phyloP scores from a whole-genome alignment of 2,113 vertebrate genomes.

The Dromaius novaehollandiae region DNA sequence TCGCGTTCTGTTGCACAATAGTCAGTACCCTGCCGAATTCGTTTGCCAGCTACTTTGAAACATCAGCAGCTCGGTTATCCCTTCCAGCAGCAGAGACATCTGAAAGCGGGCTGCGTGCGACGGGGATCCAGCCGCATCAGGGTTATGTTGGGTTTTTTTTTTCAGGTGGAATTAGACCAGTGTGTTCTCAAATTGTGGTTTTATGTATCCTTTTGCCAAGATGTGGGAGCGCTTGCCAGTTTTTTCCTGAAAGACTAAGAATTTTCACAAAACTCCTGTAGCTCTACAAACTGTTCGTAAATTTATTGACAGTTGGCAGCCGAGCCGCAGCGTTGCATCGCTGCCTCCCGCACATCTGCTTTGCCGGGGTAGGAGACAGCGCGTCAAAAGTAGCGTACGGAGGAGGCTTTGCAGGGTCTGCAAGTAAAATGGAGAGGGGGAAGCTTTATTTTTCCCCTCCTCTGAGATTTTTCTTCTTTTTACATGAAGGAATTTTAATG shows the following conservation, averaged over 20 bases:
- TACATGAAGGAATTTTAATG: slow-evolving; percentile 16
- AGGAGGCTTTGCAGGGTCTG: slow-evolving; percentile 40
- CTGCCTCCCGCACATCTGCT: slow-evolving; percentile 50
- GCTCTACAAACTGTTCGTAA: slow-evolving; percentile 65
- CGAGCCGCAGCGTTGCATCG: slow-evolving; percentile 10
- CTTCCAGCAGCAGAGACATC: not conserved
- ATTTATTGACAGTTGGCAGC: slow-evolving; percentile 62
- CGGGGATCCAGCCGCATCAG: not conserved
- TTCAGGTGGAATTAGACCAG: slow-evolving; percentile 46
- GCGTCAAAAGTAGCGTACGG: slow-evolving; percentile 25
- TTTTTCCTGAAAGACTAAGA: slow-evolving; percentile 62
- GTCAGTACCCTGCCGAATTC: slow-evolving; percentile 16
- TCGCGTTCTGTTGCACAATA: not conserved
- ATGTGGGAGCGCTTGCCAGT: slow-evolving; percentile 55
- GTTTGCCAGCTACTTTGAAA: slow-evolving; percentile 40
- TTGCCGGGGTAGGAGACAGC: slow-evolving; percentile 17
- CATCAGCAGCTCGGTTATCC: not conserved
- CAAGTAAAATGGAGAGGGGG: slow-evolving; percentile 20
- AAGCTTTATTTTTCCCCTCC: not conserved
- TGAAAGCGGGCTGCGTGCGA: not conserved
- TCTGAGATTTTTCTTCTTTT: slow-evolving; percentile 7
- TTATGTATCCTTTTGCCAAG: slow-evolving; percentile 42
- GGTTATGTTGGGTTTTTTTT: not conserved
- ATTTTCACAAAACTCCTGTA: slow-evolving; percentile 63
- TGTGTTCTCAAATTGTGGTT: slow-evolving; percentile 9